Base-by-base conservation (phyloP, 2,888 invertebrate genomes). In the Andrena trimmerana region DNA sequence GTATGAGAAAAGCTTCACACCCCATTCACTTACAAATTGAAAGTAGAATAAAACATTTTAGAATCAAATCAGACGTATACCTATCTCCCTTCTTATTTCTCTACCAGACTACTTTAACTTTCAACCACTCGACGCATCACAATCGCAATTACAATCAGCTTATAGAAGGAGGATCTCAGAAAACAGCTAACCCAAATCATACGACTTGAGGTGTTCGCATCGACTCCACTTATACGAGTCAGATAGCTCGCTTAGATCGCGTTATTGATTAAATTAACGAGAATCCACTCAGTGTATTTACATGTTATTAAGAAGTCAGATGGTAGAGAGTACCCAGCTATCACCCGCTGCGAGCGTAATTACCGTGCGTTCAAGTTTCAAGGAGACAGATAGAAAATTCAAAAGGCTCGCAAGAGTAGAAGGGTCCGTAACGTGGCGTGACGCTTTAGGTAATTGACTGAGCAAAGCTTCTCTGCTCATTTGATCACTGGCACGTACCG, bases 401-500 rank as follows among this genome's bases (percentile, higher is more conserved):
- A 57, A 57, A 10, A 24, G 24, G 10, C 57, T 13, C 4, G 20
- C 20, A 24, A 69, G 52, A 60, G 24, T 20, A 16, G 1, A 5
- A 29, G 59, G 24, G 72, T n/a, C 27, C 16, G 42, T 13, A 54
- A 31, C 54, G 42, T 8, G 20, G 16, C 54, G 10, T 7, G 72
- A 75, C 66, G 50, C 10, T 63, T 10, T 29, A n/a, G 2, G 60
- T 68, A 57, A 75, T 42, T 10, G 57, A n/a, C 72, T 3, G 16
- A 20, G 27, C 36, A n/a, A 67, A 69, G 63, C 57, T 68, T 68
- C 33, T 57, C 48, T 7, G 59, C 20, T 60, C 20, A 29, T 71
- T 73, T 33, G 36, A 79, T 79, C 29, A 59, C 31, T 52, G 33
- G 50, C 20, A 20, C 31, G 33, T n/a, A 62, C 71, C 67, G 69